phyloP scores from a whole-genome alignment of 1,140 invertebrate genomes.

The Drosophila kohkoa region DNA sequence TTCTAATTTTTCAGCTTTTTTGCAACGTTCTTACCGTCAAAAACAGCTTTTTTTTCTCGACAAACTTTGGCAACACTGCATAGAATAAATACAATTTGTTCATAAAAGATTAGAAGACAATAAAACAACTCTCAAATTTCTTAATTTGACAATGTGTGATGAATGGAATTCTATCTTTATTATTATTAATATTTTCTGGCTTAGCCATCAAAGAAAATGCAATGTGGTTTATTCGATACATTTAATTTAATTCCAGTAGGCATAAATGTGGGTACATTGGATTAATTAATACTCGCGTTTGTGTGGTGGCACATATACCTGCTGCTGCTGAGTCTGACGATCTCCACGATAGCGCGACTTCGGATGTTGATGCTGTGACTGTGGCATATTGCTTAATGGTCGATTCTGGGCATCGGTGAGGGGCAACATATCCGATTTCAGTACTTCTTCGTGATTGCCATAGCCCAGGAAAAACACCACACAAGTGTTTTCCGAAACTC shows the following conservation, averaged over 20 bases:
- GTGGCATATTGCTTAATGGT: slow-evolving; percentile 61
- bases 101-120: too few species aligned
- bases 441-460: slow-evolving; percentile 95
- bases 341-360: slow-evolving; percentile 73
- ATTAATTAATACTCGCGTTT: slow-evolving; percentile 73
- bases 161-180: too few species aligned
- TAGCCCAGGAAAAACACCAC: slow-evolving; percentile 95
- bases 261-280: slow-evolving; percentile 19
- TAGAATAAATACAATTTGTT: too few species aligned
- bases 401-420: slow-evolving; percentile 85
- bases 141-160: too few species aligned
- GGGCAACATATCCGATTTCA: slow-evolving; percentile 91
- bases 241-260: slow-evolving; percentile 63
- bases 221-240: slow-evolving; percentile 58
- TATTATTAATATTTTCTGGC: too few species aligned
- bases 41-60: too few species aligned
- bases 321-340: slow-evolving; percentile 71
- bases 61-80: too few species aligned
- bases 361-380: slow-evolving; percentile 29
- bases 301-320: slow-evolving; percentile 85
- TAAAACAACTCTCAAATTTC: too few species aligned
- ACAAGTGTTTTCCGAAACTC: slow-evolving; percentile 91
- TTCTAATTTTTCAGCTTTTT: too few species aligned
- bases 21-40: too few species aligned
- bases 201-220: slow-evolving; percentile 5